Evolutionary conservation across 2,797 vertebrate genomes (phyloP).

Genomic region (Clarias platycephalus): DNA sequence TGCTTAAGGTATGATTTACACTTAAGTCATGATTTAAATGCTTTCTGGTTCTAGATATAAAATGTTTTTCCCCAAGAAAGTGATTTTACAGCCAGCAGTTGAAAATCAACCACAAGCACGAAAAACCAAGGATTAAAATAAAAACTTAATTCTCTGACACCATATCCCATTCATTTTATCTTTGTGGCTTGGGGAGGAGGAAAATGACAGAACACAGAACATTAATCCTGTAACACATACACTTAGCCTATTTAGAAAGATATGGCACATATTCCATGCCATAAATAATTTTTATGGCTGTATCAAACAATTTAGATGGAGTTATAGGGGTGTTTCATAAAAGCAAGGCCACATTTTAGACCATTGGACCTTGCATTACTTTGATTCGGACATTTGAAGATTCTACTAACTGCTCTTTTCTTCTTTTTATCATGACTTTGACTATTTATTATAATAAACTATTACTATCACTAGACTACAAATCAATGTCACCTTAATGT

Average conservation of each 20-base stretch:
- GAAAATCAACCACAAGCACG: slow-evolving; percentile 64
- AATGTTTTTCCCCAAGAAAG: slow-evolving; percentile 72
- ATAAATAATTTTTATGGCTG: slow-evolving; percentile 51
- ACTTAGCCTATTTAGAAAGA: slow-evolving; percentile 34
- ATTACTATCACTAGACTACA: neutral
- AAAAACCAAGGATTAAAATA: slow-evolving; percentile 66
- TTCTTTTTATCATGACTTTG: neutral
- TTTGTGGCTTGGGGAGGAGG: slow-evolving; percentile 55
- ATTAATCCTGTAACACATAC: slow-evolving; percentile 45
- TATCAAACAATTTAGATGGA: slow-evolving; percentile 32
- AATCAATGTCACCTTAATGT: neutral
- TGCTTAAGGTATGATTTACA: slow-evolving; percentile 69
- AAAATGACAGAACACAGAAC: slow-evolving; percentile 48
- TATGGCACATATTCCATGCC: slow-evolving; percentile 29
- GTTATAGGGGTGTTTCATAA: slow-evolving; percentile 37
- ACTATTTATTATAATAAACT: neutral
- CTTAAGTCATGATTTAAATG: slow-evolving; percentile 68
- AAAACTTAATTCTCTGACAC: slow-evolving; percentile 66
- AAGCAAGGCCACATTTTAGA: slow-evolving; percentile 11
- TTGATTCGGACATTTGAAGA: neutral
- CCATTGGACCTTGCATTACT: neutral
- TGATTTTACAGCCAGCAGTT: slow-evolving; percentile 69
- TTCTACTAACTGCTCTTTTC: neutral
- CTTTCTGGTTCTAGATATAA: slow-evolving; percentile 66
- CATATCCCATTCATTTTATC: slow-evolving; percentile 60